Evolutionary conservation across 1,140 invertebrate genomes (phyloP).

Genomic region (Nasonia longicornis): DNA sequence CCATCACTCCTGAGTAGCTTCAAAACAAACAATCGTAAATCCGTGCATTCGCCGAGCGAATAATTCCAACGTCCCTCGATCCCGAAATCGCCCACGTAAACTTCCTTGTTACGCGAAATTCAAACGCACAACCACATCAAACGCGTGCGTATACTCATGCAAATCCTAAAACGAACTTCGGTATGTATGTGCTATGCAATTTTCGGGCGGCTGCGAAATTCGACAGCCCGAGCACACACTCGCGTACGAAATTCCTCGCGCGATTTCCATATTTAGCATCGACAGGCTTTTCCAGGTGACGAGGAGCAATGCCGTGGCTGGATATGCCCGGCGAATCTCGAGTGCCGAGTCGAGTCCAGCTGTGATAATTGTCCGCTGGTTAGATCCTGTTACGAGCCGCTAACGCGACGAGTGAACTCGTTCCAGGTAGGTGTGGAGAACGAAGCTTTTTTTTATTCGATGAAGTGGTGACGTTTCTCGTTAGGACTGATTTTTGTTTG

Average conservation of each 20-base stretch:
- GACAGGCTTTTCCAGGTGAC: neutral
- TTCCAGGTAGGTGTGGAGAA: neutral
- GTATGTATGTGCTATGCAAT: too few species aligned
- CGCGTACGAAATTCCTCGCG: neutral
- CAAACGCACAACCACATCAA: too few species aligned
- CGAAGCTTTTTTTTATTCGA: neutral
- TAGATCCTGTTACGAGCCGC: constrained; percentile 48
- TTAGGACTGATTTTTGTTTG: neutral
- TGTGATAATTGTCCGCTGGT: constrained; percentile 49
- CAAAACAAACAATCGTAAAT: neutral
- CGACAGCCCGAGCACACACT: neutral
- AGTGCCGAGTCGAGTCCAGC: constrained; percentile 50
- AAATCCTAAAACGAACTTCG: too few species aligned
- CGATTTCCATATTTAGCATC: neutral
- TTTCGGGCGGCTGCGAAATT: neutral
- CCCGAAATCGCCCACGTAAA: too few species aligned
- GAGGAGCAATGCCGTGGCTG: constrained; percentile 56
- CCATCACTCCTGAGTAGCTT: neutral
- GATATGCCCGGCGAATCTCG: constrained; percentile 57
- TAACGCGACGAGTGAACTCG: neutral
- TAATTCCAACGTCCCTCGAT: neutral
- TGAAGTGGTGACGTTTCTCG: neutral
- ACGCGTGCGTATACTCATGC: too few species aligned
- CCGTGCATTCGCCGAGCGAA: neutral
- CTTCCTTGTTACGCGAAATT: too few species aligned